Base-by-base conservation (phyloP, 1,140 invertebrate genomes). In the Mactra quadrangularis region DNA sequence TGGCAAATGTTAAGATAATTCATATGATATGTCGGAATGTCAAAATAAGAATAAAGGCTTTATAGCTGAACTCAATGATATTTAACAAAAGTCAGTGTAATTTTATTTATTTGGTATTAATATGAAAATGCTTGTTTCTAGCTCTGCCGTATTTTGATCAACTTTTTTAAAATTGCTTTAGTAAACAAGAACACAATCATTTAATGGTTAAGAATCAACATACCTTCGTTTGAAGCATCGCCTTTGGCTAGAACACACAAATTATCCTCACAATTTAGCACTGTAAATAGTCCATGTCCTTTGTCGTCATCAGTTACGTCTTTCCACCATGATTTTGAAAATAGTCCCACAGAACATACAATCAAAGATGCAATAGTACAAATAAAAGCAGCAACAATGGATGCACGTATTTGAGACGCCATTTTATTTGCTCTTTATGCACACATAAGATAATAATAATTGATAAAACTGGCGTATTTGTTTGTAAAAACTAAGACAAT, bases 241-340 rank as follows among this genome's bases (percentile, higher is more conserved):
- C 9, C 15, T 41, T 41, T 41, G 15, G 15, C 25, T 17, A 68
- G 41, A 15, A 41, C 29, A 31, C 64, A 68, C 25, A 68, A 11
- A 41, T 68, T 4, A 3, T 68, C 25, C 11, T 3, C 1, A 33
- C 64, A 68, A 3, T 68, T 27, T 6, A 68, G 13, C 15, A 50
- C 64, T 1, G 64, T 68, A 29, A 68, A 68, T 9, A 68, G 13
- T 50, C 64, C 64, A 68, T 68, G 47, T 31, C 41, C 47, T n/a
- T 22, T 47, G 19, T 68, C 25, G 6, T 50, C 31, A 29, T 68
- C 41, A 31, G 29, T 1, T 11, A 68, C 64, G 31, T 68, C 31
- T 50, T 47, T 7, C 64, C 64, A 68, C 41, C 64, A 68, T 4
- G 9, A 50, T n/a, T 47, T 50, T 13, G 29, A 0, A 50, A 68